A percentile compares a stretch with the other conserved stretches of the same genome.
These are phyloP conservation scores for Heliangelus exortis DNA, from an alignment of 2,797 vertebrate genomes.

Conservation along the genomic window DNA sequence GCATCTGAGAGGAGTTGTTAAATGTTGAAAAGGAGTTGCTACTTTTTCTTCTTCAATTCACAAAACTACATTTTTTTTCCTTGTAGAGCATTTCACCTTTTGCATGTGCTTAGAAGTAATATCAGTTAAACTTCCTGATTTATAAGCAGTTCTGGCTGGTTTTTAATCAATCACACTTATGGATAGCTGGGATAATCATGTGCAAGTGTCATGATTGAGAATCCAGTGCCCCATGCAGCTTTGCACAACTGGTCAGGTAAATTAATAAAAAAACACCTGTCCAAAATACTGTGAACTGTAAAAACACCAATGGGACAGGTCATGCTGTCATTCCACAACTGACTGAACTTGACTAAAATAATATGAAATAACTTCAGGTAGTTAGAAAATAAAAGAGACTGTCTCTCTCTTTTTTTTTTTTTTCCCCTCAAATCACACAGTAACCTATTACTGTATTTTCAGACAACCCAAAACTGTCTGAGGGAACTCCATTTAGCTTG, in stretches of 20 bases:
- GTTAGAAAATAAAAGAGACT: neutral
- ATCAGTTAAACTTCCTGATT: neutral
- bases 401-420: too few species aligned
- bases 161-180: neutral
- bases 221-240: neutral
- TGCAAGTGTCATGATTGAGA: neutral
- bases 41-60: neutral
- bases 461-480: neutral
- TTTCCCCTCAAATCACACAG: neutral
- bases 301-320: neutral
- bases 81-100: neutral
- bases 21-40: neutral
- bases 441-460: neutral
- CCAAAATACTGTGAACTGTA: neutral
- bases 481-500: neutral
- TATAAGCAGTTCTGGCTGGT: neutral
- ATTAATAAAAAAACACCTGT: neutral
- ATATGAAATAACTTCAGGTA: neutral
- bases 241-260: neutral
- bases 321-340: neutral
- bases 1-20: neutral
- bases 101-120: neutral
- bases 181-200: neutral
- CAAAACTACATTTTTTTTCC: neutral
- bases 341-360: neutral